Conservation (phyloP, 2,797 vertebrate species). For the Acipenser transmontanus region DNA sequence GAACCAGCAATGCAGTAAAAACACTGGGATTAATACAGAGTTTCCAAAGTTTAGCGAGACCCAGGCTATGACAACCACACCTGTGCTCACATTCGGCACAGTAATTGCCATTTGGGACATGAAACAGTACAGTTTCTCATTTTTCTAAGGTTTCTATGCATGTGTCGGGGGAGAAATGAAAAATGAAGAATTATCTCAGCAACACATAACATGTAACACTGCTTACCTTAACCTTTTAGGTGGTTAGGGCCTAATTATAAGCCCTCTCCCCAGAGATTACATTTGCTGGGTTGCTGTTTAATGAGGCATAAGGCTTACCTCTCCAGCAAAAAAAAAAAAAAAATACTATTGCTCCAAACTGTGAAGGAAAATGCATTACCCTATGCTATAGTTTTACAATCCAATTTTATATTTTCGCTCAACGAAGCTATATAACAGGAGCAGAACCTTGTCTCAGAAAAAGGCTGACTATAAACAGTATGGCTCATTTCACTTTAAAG, state of each 20-base stretch:
- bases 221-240: background rate
- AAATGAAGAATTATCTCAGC: background rate
- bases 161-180: background rate
- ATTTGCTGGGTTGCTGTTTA: background rate
- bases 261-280: background rate
- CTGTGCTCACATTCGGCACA: background rate
- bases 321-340: background rate
- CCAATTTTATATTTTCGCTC: constrained; percentile 3
- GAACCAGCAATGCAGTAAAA: too few relatives aligned
- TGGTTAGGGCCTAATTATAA: background rate
- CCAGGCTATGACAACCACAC: background rate
- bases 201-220: background rate
- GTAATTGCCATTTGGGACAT: background rate
- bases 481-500: constrained; percentile 3
- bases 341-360: constrained; percentile 1
- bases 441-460: background rate
- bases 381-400: background rate
- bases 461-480: background rate
- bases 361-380: background rate
- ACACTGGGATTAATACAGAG: too few relatives aligned
- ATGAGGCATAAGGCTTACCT: background rate
- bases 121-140: background rate
- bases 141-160: background rate
- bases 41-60: too few relatives aligned
- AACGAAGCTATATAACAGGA: constrained; percentile 10